Percentiles rank a stretch among this genome's conserved stretches.
Evolutionary conservation across 2,797 vertebrate genomes (phyloP).

Genomic region (Phrynocephalus forsythii): DNA sequence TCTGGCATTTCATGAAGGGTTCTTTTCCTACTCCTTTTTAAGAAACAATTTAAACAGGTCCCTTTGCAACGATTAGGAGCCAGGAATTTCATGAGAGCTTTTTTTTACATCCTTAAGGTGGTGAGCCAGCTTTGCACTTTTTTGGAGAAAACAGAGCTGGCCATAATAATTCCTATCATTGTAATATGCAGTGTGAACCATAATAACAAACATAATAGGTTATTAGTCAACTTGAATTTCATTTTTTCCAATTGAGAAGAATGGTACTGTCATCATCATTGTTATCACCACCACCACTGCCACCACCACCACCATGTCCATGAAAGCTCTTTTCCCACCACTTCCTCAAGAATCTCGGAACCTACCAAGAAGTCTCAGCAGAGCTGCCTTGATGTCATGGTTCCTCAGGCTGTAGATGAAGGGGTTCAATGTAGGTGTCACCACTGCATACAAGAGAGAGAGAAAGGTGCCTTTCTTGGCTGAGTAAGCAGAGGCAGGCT

Average conservation of each 20-base stretch:
- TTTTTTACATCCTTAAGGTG: no score
- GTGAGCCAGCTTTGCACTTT: no score
- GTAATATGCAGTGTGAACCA: no score
- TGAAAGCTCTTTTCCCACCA: not conserved
- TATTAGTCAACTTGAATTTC: no score
- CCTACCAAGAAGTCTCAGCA: not conserved
- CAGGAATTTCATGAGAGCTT: no score
- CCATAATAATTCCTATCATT: no score
- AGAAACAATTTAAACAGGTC: no score
- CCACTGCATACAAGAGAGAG: conserved; percentile 51
- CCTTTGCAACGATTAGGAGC: no score
- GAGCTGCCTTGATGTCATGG: conserved; percentile 20
- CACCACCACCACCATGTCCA: not conserved
- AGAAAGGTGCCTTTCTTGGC: conserved; percentile 38
- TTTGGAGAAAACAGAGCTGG: no score
- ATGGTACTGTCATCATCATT: not conserved
- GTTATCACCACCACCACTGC: no score
- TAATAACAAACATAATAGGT: no score
- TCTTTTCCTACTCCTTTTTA: no score
- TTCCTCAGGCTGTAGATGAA: conserved; percentile 38
- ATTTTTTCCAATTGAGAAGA: not conserved
- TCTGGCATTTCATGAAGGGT: not conserved
- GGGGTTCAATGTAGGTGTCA: conserved; percentile 31
- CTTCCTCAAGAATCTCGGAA: not conserved
- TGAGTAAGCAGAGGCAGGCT: conserved; percentile 40